Evolutionary conservation across 2,113 vertebrate species (phyloP).

Genomic region (Catharus fuscescens): DNA sequence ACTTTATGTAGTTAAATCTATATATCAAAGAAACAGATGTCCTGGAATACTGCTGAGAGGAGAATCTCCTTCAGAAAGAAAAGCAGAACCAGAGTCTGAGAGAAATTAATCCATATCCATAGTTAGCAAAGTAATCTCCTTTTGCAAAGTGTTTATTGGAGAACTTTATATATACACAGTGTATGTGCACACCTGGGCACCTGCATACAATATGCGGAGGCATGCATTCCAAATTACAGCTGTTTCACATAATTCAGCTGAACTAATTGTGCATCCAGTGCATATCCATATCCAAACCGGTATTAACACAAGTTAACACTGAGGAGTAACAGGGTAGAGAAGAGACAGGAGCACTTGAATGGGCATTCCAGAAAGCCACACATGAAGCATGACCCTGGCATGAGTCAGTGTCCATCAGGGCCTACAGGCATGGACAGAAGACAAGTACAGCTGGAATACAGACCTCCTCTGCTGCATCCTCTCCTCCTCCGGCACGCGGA

Average conservation of each 20-base stretch:
- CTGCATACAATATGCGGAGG: constrained; percentile 20
- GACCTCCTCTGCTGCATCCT: constrained; percentile 96
- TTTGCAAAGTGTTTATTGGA: constrained; percentile 60
- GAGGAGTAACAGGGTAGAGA: not conserved
- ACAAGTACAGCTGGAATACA: constrained; percentile 4
- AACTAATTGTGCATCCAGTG: not conserved
- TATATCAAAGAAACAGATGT: not conserved
- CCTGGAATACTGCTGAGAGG: not conserved
- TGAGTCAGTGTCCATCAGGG: not conserved
- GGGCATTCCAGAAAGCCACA: not conserved
- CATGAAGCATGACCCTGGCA: not conserved
- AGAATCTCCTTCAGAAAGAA: constrained; percentile 6
- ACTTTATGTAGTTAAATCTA: not conserved
- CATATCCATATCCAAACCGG: not conserved
- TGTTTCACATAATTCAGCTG: not conserved
- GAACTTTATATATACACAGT: constrained; percentile 40
- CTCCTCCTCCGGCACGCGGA: constrained; percentile 95
- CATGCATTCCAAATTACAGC: constrained; percentile 41
- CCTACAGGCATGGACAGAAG: not conserved
- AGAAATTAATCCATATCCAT: constrained; percentile 38
- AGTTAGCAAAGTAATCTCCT: constrained; percentile 36
- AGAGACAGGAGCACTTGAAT: not conserved
- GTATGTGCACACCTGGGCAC: constrained; percentile 1
- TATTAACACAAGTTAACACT: not conserved
- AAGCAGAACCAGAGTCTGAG: constrained; percentile 45